A percentile compares a stretch with the other conserved stretches of the same genome.
Conservation (phyloP, 2,113 vertebrate genomes). For the Pogonocichla stellata region DNA sequence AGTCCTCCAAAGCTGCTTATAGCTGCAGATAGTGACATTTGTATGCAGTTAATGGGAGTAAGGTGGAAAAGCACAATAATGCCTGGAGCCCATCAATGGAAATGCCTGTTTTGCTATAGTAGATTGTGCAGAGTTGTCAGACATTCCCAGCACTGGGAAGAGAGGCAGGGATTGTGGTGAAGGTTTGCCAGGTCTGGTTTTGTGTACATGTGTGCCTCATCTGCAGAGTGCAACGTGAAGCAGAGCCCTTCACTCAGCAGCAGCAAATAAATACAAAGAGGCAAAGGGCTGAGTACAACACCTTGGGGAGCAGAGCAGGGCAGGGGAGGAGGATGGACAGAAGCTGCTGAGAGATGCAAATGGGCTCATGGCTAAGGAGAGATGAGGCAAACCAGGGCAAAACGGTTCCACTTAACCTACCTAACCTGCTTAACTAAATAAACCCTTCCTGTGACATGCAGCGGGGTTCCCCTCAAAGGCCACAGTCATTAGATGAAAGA, state of each 20-base stretch:
- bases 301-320: neutral
- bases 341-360: neutral
- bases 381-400: neutral
- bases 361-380: neutral
- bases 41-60: conserved; percentile 6
- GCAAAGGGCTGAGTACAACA: neutral
- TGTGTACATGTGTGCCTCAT: neutral
- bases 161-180: neutral
- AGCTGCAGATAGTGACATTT: neutral
- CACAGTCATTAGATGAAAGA: conserved; percentile 48
- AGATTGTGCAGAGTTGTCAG: neutral
- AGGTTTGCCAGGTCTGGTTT: conserved; percentile 18
- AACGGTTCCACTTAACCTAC: conserved; percentile 48
- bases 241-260: conserved; percentile 35
- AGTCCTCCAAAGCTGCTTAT: neutral
- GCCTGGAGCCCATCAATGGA: neutral
- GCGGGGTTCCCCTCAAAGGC: neutral
- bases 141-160: neutral
- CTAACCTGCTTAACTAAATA: conserved; percentile 37
- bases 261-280: conserved; percentile 33
- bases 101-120: neutral
- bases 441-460: neutral
- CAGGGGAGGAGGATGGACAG: neutral
- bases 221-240: neutral
- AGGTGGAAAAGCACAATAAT: neutral